Conservation (phyloP, 2,113 vertebrate species). For the Cynoglossus semilaevis region DNA sequence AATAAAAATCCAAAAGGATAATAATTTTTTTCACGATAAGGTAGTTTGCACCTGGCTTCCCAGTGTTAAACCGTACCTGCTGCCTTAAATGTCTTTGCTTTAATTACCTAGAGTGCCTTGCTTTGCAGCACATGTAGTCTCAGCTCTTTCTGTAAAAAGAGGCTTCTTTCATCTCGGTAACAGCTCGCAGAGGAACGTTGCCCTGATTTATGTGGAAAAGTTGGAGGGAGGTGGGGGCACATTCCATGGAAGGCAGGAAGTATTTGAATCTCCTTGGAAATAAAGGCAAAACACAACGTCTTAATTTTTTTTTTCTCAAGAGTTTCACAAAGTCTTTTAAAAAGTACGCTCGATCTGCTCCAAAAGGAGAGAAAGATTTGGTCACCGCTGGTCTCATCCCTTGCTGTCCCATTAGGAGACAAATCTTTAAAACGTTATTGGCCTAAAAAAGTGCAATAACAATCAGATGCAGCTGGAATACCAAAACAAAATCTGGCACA, state of each 20-base stretch:
- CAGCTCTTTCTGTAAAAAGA: conserved; percentile 17
- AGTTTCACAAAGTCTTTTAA: conserved; percentile 51
- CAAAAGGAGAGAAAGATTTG: conserved; percentile 37
- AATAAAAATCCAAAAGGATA: too few species aligned
- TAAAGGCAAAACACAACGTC: conserved; percentile 72
- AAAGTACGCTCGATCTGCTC: conserved; percentile 41
- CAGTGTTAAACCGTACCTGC: conserved; percentile 3
- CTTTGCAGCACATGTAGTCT: neutral
- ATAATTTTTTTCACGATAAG: conserved; percentile 21
- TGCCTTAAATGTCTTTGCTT: conserved; percentile 40
- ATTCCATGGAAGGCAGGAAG: conserved; percentile 76
- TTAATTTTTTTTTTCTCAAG: conserved; percentile 64
- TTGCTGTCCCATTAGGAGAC: conserved; percentile 13
- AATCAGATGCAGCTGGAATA: conserved; percentile 6
- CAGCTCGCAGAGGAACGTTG: conserved; percentile 54
- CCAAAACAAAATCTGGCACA: neutral
- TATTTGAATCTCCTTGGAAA: conserved; percentile 79
- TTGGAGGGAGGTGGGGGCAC: conserved; percentile 58
- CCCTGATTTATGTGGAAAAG: conserved; percentile 74
- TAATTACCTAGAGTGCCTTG: conserved; percentile 1
- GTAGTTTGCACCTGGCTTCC: conserved; percentile 14
- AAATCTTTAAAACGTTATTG: neutral
- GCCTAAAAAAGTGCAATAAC: neutral
- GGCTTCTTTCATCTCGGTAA: conserved; percentile 49
- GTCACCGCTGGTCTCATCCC: conserved; percentile 24